Evolutionary conservation across 1,140 invertebrate genomes (phyloP).

Genomic region (Apis florea): DNA sequence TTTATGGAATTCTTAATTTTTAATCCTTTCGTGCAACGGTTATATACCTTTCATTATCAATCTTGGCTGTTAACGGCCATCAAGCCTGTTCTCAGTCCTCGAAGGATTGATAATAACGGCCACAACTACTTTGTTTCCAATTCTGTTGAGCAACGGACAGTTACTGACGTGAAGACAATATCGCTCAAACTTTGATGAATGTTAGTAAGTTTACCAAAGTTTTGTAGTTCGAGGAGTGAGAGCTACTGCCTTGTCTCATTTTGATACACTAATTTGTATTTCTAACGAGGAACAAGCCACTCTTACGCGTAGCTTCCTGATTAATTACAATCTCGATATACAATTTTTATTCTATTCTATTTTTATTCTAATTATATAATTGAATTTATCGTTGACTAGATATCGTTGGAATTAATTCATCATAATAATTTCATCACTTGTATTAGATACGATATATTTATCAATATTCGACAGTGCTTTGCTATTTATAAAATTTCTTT

Average conservation of each 20-base stretch:
- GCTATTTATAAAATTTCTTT: too few species aligned
- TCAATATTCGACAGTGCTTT: too few species aligned
- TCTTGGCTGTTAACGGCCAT: neutral
- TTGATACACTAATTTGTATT: constrained; percentile 23
- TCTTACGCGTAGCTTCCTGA: too few species aligned
- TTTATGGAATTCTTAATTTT: neutral
- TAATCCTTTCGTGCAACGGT: constrained; percentile 10
- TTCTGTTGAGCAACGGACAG: constrained; percentile 33
- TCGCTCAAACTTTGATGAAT: constrained; percentile 38
- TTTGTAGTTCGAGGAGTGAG: neutral
- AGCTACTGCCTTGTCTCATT: neutral
- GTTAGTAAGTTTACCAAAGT: constrained; percentile 31
- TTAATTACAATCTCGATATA: neutral
- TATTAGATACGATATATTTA: too few species aligned
- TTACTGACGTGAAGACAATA: constrained; percentile 46
- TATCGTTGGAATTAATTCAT: too few species aligned
- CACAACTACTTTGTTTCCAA: constrained; percentile 43
- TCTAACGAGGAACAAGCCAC: neutral
- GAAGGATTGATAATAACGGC: constrained; percentile 33
- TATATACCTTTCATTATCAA: neutral
- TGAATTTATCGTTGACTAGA: too few species aligned
- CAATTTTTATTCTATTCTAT: neutral
- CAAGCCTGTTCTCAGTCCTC: neutral
- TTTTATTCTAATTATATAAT: too few species aligned
- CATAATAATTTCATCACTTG: too few species aligned